A percentile compares a stretch with the other conserved stretches of the same genome.
Evolutionary conservation across 1,140 invertebrate genomes (phyloP).

Genomic region (Vanessa tameamea): DNA sequence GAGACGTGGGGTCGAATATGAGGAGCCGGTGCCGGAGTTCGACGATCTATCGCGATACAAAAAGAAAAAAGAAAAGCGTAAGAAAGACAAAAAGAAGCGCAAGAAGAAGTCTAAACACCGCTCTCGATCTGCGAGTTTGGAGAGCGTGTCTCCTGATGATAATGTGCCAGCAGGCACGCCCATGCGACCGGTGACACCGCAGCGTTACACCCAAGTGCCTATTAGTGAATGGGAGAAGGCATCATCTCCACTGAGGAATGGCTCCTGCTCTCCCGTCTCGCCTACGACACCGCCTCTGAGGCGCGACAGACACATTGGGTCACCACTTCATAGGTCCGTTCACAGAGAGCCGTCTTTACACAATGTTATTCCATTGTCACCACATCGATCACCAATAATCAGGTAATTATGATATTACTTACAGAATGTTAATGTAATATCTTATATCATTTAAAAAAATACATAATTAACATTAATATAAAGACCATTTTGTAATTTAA

Average conservation of each 20-base stretch:
- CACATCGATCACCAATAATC: constrained; percentile 61
- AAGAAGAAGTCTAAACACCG: constrained; percentile 87
- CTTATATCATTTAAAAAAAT: too few species aligned
- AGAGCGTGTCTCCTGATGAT: constrained; percentile 82
- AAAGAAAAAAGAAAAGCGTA: constrained; percentile 76
- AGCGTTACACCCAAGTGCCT: constrained; percentile 70
- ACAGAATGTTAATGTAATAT: too few species aligned
- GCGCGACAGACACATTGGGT: constrained; percentile 53
- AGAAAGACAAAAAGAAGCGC: constrained; percentile 86
- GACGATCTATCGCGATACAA: constrained; percentile 62
- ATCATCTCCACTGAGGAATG: constrained; percentile 73
- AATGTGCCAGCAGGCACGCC: constrained; percentile 72
- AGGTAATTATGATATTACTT: constrained; percentile 50
- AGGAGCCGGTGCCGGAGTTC: constrained; percentile 62
- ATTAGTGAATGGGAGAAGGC: constrained; percentile 77
- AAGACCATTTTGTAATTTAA: too few species aligned
- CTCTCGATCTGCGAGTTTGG: constrained; percentile 84
- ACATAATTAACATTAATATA: too few species aligned
- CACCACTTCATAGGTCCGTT: constrained; percentile 57
- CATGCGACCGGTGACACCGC: constrained; percentile 47
- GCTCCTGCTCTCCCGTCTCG: constrained; percentile 82
- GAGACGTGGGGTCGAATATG: constrained; percentile 73
- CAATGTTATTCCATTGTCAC: constrained; percentile 56
- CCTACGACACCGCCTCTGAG: constrained; percentile 81
- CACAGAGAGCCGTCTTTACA: constrained; percentile 56